These are phyloP conservation scores for Danionella dracula DNA, from an alignment of 2,797 vertebrate species.

Conservation along the genomic window DNA sequence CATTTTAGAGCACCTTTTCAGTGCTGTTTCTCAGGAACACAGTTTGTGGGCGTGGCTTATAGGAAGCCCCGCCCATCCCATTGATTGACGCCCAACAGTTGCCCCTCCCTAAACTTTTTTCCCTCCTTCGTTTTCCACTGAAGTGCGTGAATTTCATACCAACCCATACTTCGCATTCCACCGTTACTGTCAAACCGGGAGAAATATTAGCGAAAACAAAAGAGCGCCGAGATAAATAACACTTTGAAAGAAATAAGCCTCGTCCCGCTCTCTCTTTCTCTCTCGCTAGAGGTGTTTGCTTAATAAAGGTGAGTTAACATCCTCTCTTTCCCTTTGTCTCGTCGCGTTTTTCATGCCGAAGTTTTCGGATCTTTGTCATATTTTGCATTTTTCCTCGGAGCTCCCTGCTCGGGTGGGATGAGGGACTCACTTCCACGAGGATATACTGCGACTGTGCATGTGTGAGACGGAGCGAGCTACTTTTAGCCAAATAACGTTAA, in stretches of 20 bases:
- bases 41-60: conserved; percentile 48
- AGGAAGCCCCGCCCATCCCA: conserved; percentile 51
- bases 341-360: conserved; percentile 63
- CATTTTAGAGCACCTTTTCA: no score
- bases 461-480: conserved; percentile 33
- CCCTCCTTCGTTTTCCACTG: conserved; percentile 74
- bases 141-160: conserved; percentile 85
- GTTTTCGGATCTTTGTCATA: conserved; percentile 84
- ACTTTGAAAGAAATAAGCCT: conserved; percentile 45
- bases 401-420: conserved; percentile 71
- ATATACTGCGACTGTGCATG: conserved; percentile 57
- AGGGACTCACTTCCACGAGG: conserved; percentile 61
- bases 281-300: conserved; percentile 44
- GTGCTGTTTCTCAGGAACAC: neutral
- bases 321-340: conserved; percentile 62
- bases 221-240: conserved; percentile 62
- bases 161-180: conserved; percentile 84
- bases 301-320: conserved; percentile 64
- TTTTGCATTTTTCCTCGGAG: conserved; percentile 78
- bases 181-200: conserved; percentile 81
- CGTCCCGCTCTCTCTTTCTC: conserved; percentile 43
- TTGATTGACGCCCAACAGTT: conserved; percentile 71
- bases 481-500: conserved; percentile 41
- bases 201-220: conserved; percentile 76
- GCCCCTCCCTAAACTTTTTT: conserved; percentile 65